Evolutionary conservation across 2,113 vertebrate genomes (phyloP).

Genomic region (Meles meles): DNA sequence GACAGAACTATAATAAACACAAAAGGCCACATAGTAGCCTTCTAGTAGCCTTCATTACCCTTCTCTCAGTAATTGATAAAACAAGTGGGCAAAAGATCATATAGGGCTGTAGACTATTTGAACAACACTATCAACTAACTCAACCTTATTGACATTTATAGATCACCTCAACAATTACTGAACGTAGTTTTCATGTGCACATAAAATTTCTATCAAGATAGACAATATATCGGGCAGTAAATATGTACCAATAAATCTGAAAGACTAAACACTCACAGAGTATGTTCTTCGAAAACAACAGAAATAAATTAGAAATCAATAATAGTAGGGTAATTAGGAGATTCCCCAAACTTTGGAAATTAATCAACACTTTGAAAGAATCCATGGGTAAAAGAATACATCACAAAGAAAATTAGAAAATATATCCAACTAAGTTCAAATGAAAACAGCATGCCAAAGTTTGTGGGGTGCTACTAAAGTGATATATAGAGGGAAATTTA

Average conservation of each 20-base stretch:
- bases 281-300: background rate
- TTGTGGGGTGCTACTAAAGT: background rate
- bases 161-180: background rate
- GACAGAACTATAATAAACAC: background rate
- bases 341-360: background rate
- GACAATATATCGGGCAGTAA: background rate
- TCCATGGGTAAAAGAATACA: background rate
- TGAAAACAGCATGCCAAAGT: background rate
- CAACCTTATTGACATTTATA: background rate
- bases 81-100: background rate
- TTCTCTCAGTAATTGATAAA: background rate
- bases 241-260: background rate
- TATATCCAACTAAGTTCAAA: background rate
- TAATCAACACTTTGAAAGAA: background rate
- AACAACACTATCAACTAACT: background rate
- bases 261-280: background rate
- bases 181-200: background rate
- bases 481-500: background rate
- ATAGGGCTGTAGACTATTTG: background rate
- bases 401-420: background rate
- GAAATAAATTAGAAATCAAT: background rate
- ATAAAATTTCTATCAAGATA: background rate
- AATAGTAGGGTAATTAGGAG: slow-evolving; percentile 18
- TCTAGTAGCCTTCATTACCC: background rate
- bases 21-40: background rate